A percentile compares a stretch with the other conserved stretches of the same genome.
Evolutionary conservation across 2,888 invertebrate species (phyloP).

Genomic region (Spisula subtruncata): DNA sequence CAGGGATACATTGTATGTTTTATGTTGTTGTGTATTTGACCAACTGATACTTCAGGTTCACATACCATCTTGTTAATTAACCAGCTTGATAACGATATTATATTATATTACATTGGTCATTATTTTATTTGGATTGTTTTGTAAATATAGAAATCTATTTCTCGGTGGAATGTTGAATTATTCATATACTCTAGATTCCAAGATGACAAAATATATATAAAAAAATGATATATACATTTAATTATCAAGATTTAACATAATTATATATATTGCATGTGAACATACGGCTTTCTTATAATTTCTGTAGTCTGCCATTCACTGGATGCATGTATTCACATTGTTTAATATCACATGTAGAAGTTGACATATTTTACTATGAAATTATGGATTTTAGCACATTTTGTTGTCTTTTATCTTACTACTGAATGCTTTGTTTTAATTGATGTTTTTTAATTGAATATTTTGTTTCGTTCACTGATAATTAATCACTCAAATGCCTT

Average conservation of each 20-base stretch:
- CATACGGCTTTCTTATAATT: slow-evolving; percentile 13
- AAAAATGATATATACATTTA: not conserved
- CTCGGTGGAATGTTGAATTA: slow-evolving; percentile 1
- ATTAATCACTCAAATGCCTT: slow-evolving; percentile 19
- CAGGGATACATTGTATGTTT: slow-evolving; percentile 38
- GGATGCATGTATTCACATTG: not conserved
- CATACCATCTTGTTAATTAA: too few species aligned
- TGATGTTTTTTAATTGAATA: slow-evolving; percentile 13
- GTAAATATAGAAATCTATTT: not conserved
- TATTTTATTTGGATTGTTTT: slow-evolving; percentile 9
- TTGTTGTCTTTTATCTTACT: not conserved
- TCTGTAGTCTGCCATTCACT: not conserved
- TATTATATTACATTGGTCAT: not conserved
- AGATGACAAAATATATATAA: not conserved
- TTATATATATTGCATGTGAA: slow-evolving; percentile 9
- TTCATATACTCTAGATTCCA: slow-evolving; percentile 6
- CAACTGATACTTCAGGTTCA: slow-evolving; percentile 1
- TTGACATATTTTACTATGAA: not conserved
- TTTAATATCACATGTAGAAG: not conserved
- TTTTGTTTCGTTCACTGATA: slow-evolving; percentile 1
- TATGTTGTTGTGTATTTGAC: slow-evolving; percentile 15
- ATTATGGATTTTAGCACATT: slow-evolving; percentile 5
- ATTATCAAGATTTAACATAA: slow-evolving; percentile 7
- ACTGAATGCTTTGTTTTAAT: not conserved
- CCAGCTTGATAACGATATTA: not conserved